Evolutionary conservation across 2,797 vertebrate species (phyloP).

Genomic region (Gallinago nigripennis): DNA sequence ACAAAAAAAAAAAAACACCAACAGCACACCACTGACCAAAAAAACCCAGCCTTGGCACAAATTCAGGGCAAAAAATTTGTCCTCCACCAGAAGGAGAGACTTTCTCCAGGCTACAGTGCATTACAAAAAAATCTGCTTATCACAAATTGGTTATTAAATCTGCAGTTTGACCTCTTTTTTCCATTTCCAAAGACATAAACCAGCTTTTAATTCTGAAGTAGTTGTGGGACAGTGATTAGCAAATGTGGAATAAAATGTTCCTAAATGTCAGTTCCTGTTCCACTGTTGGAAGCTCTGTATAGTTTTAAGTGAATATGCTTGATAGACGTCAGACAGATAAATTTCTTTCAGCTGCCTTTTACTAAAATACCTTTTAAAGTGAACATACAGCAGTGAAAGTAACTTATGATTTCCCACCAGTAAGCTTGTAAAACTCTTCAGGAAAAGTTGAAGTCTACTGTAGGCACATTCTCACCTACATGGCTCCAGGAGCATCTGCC

Average conservation of each 20-base stretch:
- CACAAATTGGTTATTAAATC: not conserved
- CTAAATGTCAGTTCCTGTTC: not conserved
- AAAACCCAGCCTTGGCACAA: fast-evolving
- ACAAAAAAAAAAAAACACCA: too few species aligned
- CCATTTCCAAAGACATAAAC: not conserved
- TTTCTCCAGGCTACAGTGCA: not conserved
- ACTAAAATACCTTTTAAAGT: not conserved
- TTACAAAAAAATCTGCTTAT: not conserved
- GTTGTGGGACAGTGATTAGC: not conserved
- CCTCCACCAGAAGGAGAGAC: not conserved
- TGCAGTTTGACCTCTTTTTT: not conserved
- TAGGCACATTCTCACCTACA: not conserved
- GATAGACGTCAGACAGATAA: not conserved
- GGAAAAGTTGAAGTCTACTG: not conserved
- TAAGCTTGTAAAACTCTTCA: not conserved
- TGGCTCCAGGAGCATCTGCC: not conserved
- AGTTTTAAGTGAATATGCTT: not conserved
- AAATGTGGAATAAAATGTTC: not conserved
- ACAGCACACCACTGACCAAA: not conserved
- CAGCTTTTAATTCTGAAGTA: not conserved
- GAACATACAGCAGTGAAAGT: not conserved
- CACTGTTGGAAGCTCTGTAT: fast-evolving
- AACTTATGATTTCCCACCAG: not conserved
- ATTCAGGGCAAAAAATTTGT: not conserved
- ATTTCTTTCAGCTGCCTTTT: not conserved